A percentile compares a stretch with the other conserved stretches of the same genome.
Evolutionary conservation across 2,113 vertebrate genomes (phyloP).

Genomic region (Mionectes macconnelli): DNA sequence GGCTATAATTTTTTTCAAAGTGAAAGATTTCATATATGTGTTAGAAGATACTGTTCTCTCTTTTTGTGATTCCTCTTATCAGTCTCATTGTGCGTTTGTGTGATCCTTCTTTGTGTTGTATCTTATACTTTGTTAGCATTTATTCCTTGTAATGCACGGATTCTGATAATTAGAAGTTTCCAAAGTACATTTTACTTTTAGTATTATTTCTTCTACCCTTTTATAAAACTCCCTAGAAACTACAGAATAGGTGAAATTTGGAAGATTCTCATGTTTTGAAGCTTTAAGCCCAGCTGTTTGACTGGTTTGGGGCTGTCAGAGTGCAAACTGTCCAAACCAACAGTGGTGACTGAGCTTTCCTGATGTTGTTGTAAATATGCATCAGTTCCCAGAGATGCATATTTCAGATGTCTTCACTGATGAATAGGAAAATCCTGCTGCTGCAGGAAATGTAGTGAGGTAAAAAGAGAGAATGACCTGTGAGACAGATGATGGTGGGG

Average conservation of each 20-base stretch:
- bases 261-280: background rate
- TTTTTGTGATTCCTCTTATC: background rate
- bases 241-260: background rate
- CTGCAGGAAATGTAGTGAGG: background rate
- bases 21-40: background rate
- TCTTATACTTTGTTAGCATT: background rate
- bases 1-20: constrained; percentile 25
- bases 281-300: background rate
- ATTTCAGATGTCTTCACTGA: background rate
- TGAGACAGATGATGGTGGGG: background rate
- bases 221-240: background rate
- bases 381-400: background rate
- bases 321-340: background rate
- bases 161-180: background rate
- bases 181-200: background rate
- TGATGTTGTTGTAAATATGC: constrained; percentile 15
- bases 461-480: background rate
- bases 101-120: background rate
- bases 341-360: background rate
- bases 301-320: background rate
- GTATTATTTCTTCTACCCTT: background rate
- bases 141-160: background rate
- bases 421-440: background rate
- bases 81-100: background rate
- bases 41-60: background rate